Percentiles rank a stretch among this genome's conserved stretches.
phyloP scores from a whole-genome alignment of 2,113 vertebrate species.

The Scatophagus argus region DNA sequence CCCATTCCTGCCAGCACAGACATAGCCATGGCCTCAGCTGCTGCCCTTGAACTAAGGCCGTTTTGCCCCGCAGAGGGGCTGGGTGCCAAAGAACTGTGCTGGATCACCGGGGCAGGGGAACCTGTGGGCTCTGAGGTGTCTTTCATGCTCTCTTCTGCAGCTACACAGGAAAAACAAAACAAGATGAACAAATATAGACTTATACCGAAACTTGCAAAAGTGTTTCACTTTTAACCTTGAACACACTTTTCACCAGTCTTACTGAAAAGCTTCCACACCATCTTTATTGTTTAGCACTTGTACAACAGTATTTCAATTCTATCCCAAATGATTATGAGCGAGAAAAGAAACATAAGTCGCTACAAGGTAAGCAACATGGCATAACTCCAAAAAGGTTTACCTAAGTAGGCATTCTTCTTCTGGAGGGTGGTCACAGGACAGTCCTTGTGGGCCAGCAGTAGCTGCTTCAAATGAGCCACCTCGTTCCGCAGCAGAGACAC shows the following conservation, averaged over 20 bases:
- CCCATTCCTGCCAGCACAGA: conserved; percentile 97
- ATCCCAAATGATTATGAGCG: no score
- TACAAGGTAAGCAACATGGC: not conserved
- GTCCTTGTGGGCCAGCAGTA: conserved; percentile 98
- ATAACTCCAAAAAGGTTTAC: conserved; percentile 61
- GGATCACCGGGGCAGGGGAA: conserved; percentile 93
- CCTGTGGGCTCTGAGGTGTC: conserved; percentile 91
- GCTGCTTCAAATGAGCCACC: conserved; percentile 97
- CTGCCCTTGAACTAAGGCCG: conserved; percentile 90
- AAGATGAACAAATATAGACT: conserved; percentile 1
- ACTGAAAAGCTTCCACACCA: not conserved
- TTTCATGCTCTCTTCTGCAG: conserved; percentile 91
- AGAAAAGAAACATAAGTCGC: not conserved
- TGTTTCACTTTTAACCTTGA: not conserved
- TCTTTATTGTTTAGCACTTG: not conserved
- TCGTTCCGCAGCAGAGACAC: conserved; percentile 96
- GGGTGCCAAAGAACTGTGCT: conserved; percentile 91
- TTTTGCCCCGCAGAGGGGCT: conserved; percentile 86
- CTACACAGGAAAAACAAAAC: conserved; percentile 56
- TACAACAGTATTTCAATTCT: not conserved
- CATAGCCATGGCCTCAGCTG: conserved; percentile 95
- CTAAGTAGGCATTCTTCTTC: conserved; percentile 90
- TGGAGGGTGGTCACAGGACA: conserved; percentile 97
- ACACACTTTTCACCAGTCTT: not conserved
- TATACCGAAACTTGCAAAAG: not conserved